A percentile compares a stretch with the other conserved stretches of the same genome.
Evolutionary conservation across 2,888 invertebrate genomes (phyloP).

Genomic region (Latrodectus elegans): DNA sequence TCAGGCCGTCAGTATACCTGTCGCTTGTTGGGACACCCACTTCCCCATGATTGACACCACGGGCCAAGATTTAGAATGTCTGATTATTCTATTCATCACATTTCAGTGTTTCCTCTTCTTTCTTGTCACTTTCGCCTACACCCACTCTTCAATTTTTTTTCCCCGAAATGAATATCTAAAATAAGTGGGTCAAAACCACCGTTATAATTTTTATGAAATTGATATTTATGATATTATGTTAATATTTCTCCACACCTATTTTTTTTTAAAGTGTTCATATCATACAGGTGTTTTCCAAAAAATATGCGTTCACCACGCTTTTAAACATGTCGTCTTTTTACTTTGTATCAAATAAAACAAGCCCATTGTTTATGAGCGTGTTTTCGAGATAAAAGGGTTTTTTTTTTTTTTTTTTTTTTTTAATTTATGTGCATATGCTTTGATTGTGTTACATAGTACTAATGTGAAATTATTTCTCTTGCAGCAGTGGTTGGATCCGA

Average conservation of each 20-base stretch:
- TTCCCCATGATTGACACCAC: slow-evolving; percentile 30
- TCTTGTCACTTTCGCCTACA: slow-evolving; percentile 11
- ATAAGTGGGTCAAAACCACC: slow-evolving; percentile 7
- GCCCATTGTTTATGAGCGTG: no score
- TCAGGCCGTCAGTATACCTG: slow-evolving; percentile 34
- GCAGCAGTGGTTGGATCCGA: slow-evolving; percentile 95
- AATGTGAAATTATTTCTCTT: slow-evolving; percentile 67
- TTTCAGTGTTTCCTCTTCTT: background rate
- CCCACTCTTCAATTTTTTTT: slow-evolving; percentile 1
- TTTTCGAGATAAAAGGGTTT: background rate
- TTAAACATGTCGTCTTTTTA: no score
- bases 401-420: background rate
- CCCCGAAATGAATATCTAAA: background rate
- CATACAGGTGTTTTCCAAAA: no score
- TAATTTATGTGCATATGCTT: background rate
- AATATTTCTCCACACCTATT: no score
- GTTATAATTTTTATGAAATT: slow-evolving; percentile 19
- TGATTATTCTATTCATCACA: slow-evolving; percentile 8
- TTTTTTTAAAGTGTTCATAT: no score
- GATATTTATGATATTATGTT: slow-evolving; percentile 12
- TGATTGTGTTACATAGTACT: background rate
- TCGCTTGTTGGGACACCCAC: slow-evolving; percentile 7
- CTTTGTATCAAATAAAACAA: no score
- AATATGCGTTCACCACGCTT: no score
- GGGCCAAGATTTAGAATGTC: slow-evolving; percentile 25